Evolutionary conservation across 2,113 vertebrate genomes (phyloP), one percentile per base, ranked within the genome.

Genomic region (Gobiocypris rarus): DNA sequence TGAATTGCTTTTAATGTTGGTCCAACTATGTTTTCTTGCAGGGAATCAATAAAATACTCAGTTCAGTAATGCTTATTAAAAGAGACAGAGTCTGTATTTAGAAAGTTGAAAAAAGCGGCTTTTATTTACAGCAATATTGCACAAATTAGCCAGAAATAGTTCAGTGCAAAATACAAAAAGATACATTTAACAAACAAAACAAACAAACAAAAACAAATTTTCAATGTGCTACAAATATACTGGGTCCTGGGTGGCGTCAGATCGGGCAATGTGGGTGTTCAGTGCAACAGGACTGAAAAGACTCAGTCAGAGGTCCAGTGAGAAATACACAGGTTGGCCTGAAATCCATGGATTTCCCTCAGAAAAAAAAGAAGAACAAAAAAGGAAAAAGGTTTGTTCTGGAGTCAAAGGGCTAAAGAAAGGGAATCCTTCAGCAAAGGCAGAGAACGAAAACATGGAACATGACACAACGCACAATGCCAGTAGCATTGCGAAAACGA

Each of bases 61-160:
- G 28, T 52, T 24, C 14, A 74, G 19, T 19, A 34, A 58, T 41
- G 22, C 19, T 77, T 84, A 26, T 31, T 43, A 65, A 43, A 28
- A 59, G 26, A 74, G 26, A 75, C 15, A 4, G 10, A 14, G 15
- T 45, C 59, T 26, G 15, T n/a, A 70, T 80, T 82, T 73, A 88
- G 83, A 87, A 87, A 87, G 84, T 63, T 88, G 84, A 86, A 88
- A 83, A 77, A 87, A 91, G 85, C 82, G 69, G 87, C 67, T 50
- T 91, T 92, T 97, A 97, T 97, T 95, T 96, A 97, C 95, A 97
- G 93, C 94, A 94, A 92, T 95, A 95, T 97, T 96, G 95, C 93
- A 96, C 95, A 94, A 95, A 94, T 94, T 91, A 86, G 89, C 83
- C 95, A 95, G 95, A 95, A 97, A 94, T 92, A 93, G 94, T 96